Evolutionary conservation across 2,888 invertebrate species (phyloP).

Genomic region (Nemotelus nigrinus): DNA sequence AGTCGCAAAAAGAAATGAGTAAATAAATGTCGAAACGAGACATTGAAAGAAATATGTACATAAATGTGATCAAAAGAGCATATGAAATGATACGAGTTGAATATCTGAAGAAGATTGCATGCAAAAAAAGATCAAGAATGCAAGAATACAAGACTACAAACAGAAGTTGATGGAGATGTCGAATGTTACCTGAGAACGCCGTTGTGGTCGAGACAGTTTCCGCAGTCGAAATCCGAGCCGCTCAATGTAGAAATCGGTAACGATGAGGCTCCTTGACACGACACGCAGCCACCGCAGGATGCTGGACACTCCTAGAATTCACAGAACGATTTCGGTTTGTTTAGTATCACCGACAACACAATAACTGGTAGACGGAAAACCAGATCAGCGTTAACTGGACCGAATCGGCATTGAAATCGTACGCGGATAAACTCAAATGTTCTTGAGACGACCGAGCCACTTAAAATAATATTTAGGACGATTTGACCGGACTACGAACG

Average conservation of each 20-base stretch:
- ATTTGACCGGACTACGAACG: not conserved
- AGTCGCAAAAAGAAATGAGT: not conserved
- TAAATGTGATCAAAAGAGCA: not conserved
- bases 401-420: not conserved
- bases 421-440: not conserved
- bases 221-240: constrained; percentile 65
- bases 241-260: constrained; percentile 63
- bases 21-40: not conserved
- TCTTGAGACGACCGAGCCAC: not conserved
- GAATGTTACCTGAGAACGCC: constrained; percentile 52
- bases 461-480: not conserved
- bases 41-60: not conserved
- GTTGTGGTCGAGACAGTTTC: constrained; percentile 63
- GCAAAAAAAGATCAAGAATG: constrained; percentile 1
- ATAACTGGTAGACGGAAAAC: too few species aligned
- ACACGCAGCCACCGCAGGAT: constrained; percentile 65
- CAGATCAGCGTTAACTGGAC: not conserved
- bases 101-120: not conserved
- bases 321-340: constrained; percentile 3
- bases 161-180: constrained; percentile 7
- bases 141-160: not conserved
- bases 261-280: constrained; percentile 64
- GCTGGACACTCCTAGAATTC: constrained; percentile 62
- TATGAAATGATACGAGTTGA: not conserved
- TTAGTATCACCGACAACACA: too few species aligned